These are phyloP conservation scores for Drosophila histrio DNA, from an alignment of 2,888 invertebrate species.

Conservation along the genomic window DNA sequence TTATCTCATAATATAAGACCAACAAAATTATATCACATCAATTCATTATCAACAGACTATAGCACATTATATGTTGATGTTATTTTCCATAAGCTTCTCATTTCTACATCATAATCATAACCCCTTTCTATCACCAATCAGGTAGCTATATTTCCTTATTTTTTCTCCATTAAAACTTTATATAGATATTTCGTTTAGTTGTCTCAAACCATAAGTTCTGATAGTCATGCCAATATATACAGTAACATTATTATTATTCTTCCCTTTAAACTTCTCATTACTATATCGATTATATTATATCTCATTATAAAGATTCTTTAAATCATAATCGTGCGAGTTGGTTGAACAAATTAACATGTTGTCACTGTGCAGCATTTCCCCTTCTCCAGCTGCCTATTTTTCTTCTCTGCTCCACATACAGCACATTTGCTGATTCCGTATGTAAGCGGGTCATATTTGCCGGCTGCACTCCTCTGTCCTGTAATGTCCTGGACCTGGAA, in stretches of 20 bases:
- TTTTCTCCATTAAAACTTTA: too few relatives aligned
- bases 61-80: too few relatives aligned
- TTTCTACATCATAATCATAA: too few relatives aligned
- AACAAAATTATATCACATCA: too few relatives aligned
- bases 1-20: background rate
- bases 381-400: background rate
- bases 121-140: too few relatives aligned
- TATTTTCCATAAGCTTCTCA: too few relatives aligned
- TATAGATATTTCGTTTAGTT: too few relatives aligned
- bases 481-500: background rate
- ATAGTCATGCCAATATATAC: too few relatives aligned
- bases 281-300: background rate
- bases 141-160: too few relatives aligned
- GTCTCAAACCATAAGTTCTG: too few relatives aligned
- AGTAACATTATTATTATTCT: too few relatives aligned
- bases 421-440: slow-evolving; percentile 41
- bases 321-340: slow-evolving; percentile 7
- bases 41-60: too few relatives aligned
- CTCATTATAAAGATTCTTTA: background rate
- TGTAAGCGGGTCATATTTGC: slow-evolving; percentile 75
- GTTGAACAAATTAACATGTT: slow-evolving; percentile 19
- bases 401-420: background rate
- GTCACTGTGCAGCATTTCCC: slow-evolving; percentile 39
- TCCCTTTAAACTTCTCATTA: background rate
- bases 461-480: slow-evolving; percentile 28